Evolutionary conservation across 2,113 vertebrate species (phyloP), one percentile per base, ranked within the genome.

Genomic region (Cyanoramphus novaezelandiae): DNA sequence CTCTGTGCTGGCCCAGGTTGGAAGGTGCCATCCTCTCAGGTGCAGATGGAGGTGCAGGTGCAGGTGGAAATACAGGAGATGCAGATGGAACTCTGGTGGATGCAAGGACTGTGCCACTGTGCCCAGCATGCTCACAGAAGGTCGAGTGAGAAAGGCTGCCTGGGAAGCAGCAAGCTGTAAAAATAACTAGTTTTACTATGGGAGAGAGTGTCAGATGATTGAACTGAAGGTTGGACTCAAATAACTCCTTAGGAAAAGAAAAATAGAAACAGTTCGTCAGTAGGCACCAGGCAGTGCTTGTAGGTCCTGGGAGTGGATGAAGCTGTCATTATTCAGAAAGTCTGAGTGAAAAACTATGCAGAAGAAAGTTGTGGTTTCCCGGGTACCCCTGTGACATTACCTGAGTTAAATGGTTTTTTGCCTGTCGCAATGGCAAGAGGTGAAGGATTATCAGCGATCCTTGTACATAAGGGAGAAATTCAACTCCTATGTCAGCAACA

Each of bases 191-290:
- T 29, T 79, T 79, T 65, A 17, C 10, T 14, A 0, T 27, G 28
- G 46, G 17, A 55, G 33, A 28, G 39, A 11, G 10, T 59, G 17
- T 3, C 14, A 24, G n/a, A 23, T 0, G 0, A 4, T 3, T 76
- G 78, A 76, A n/a, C 27, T 57, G 13, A 49, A 59, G 4, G 27
- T 5, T 49, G 21, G 14, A 31, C 15, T 82, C 49, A 70, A 41
- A 31, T 29, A n/a, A 12, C 29, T 62, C 19, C 33, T 52, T 10
- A 7, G 28, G 27, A 57, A 29, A 50, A 68, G 20, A 39, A 31
- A 53, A 63, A 11, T 9, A 10, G n/a, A 47, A 83, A 63, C 19
- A 78, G 25, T 25, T 39, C 35, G 23, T 24, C 33, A 64, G 21
- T 6, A 74, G 60, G 21, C 28, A 37, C 11, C 77, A 71, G 33